phyloP scores from a whole-genome alignment of 2,797 vertebrate species.

The Tokudaia tokunoshimensis region DNA sequence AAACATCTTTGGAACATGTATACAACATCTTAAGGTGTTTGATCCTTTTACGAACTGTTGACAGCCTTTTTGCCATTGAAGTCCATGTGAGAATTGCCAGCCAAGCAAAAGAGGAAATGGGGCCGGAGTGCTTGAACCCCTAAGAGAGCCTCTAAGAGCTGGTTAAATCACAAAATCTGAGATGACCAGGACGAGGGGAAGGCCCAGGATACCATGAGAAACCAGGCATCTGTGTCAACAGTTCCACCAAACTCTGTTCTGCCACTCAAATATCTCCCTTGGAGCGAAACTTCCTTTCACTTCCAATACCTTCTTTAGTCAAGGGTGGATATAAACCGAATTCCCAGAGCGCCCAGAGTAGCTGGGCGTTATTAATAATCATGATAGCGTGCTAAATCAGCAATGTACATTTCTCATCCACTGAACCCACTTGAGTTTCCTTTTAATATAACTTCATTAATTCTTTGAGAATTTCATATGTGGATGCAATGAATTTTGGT shows the following conservation, averaged over 20 bases:
- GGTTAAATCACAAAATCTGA: conserved; percentile 28
- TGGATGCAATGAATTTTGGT: no score
- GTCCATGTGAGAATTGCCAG: conserved; percentile 76
- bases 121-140: conserved; percentile 67
- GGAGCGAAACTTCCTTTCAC: background rate
- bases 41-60: conserved; percentile 84
- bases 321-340: background rate
- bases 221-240: background rate
- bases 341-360: background rate
- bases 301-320: background rate
- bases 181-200: background rate
- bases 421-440: background rate
- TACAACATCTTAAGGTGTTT: conserved; percentile 85
- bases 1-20: conserved; percentile 86
- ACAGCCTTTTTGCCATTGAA: conserved; percentile 82
- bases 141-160: conserved; percentile 34
- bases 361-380: background rate
- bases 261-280: background rate
- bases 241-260: background rate
- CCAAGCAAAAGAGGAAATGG: conserved; percentile 74
- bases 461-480: background rate
- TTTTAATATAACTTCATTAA: background rate
- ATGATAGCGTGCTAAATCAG: background rate
- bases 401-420: background rate
- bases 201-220: background rate